Evolutionary conservation across 1,140 invertebrate species (phyloP).

Genomic region (Harlomillsia oculata): DNA sequence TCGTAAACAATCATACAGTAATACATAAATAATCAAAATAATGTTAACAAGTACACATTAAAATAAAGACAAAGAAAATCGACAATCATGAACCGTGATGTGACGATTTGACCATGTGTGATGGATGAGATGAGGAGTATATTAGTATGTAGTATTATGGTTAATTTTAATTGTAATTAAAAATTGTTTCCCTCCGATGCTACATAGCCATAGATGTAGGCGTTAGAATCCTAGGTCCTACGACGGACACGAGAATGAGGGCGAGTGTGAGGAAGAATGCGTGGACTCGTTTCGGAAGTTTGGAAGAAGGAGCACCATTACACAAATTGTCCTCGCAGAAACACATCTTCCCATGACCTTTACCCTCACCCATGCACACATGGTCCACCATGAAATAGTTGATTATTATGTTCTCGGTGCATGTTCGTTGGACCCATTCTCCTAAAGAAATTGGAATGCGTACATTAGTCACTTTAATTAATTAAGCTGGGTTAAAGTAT

Average conservation of each 20-base stretch:
- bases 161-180: neutral
- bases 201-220: neutral
- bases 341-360: constrained; percentile 91
- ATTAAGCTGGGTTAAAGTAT: neutral
- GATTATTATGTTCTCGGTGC: constrained; percentile 83
- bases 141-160: neutral
- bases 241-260: neutral
- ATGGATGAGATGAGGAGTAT: no score
- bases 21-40: no score
- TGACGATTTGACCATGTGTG: no score
- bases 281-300: no score
- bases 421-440: constrained; percentile 76
- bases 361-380: constrained; percentile 96
- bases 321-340: constrained; percentile 95
- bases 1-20: no score
- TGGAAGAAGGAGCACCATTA: constrained; percentile 45
- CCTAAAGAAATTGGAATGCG: constrained; percentile 46
- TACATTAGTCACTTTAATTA: neutral
- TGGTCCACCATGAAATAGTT: constrained; percentile 96
- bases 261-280: neutral
- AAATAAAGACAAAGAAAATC: no score
- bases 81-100: no score
- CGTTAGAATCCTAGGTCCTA: neutral
- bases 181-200: neutral
- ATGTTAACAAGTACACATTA: no score